Evolutionary conservation across 92 coral and sea anemone species (phyloP).

Genomic region (Siderastrea radians): DNA sequence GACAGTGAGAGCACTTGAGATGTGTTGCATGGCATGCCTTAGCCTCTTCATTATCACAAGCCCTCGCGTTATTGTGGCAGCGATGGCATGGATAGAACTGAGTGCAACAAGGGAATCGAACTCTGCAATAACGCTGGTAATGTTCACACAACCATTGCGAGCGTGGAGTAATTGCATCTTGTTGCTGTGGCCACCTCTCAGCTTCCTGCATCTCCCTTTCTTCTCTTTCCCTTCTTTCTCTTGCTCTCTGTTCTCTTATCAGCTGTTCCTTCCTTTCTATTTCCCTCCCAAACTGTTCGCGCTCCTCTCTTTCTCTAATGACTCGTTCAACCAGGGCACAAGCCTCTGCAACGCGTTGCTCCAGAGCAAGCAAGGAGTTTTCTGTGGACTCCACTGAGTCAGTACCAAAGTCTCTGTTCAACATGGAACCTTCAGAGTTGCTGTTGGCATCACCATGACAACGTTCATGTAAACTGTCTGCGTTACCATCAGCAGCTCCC

Average conservation of each 20-base stretch:
- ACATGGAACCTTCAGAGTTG: neutral
- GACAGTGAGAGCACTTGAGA: constrained; percentile 66
- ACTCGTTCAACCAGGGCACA: constrained; percentile 48
- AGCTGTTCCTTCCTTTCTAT: no score
- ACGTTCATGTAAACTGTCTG: neutral
- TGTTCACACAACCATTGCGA: constrained; percentile 78
- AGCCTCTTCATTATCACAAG: constrained; percentile 60
- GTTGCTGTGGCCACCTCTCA: constrained; percentile 7
- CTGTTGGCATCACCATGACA: neutral
- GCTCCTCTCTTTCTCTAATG: constrained; percentile 23
- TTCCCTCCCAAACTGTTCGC: no score
- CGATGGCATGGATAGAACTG: constrained; percentile 83
- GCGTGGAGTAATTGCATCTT: neutral
- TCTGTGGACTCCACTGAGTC: neutral
- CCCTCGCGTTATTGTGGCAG: constrained; percentile 83
- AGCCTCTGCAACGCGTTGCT: constrained; percentile 44
- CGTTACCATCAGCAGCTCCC: neutral
- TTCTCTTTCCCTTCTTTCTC: no score
- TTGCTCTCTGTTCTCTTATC: no score
- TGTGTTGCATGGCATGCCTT: constrained; percentile 75
- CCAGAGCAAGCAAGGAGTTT: constrained; percentile 5
- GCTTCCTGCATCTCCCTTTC: neutral
- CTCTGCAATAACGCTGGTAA: constrained; percentile 79
- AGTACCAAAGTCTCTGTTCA: constrained; percentile 5
- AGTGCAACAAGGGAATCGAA: constrained; percentile 80